Conservation (phyloP, 2,888 invertebrate species). For the Omphaloscelis lunosa region DNA sequence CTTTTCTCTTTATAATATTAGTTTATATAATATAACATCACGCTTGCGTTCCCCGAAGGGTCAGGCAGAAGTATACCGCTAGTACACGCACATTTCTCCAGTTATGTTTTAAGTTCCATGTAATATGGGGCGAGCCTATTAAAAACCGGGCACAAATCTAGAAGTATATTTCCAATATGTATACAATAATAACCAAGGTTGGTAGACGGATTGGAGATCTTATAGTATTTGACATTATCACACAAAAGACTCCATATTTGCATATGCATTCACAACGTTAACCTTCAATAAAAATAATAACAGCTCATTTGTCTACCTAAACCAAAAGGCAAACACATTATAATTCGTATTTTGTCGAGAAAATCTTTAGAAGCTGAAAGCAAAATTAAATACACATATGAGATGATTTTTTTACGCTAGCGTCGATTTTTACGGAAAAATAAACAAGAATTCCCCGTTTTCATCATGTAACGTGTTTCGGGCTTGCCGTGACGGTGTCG, state of each 20-base stretch:
- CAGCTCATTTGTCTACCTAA: constrained; percentile 22
- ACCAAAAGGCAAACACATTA: constrained; percentile 33
- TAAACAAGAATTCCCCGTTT: constrained; percentile 28
- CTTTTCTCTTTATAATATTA: no score
- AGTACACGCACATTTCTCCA: neutral
- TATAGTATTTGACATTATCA: neutral
- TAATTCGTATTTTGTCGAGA: constrained; percentile 30
- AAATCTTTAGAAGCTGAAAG: constrained; percentile 35
- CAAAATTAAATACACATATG: constrained; percentile 50
- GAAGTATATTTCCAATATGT: neutral
- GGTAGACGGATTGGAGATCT: no score
- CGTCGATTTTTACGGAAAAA: constrained; percentile 33
- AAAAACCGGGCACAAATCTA: neutral
- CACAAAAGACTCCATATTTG: constrained; percentile 5
- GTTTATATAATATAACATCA: neutral
- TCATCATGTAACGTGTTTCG: neutral
- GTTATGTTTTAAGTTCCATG: neutral
- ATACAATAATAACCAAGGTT: neutral
- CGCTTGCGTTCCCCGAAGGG: neutral
- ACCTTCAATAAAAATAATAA: constrained; percentile 14
- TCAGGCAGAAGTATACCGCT: no score
- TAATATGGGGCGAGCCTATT: neutral
- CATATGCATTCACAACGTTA: neutral
- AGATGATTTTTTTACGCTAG: constrained; percentile 28
- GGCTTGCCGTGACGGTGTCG: neutral